Conservation (phyloP, 2,888 invertebrate species). For the Pollenia angustigena region DNA sequence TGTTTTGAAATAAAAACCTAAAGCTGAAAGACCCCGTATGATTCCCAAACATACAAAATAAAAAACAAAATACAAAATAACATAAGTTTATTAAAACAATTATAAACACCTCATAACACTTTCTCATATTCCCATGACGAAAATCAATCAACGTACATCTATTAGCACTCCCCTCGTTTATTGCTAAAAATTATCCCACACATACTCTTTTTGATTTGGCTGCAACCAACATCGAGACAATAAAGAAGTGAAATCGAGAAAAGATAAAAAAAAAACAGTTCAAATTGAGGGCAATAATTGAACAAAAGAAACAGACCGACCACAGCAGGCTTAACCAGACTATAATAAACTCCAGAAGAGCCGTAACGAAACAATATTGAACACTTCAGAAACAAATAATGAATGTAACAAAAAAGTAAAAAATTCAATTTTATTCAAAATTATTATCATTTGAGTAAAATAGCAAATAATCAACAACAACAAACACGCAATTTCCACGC, state of each 20-base stretch:
- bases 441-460: constrained; percentile 56
- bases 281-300: constrained; percentile 63
- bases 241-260: constrained; percentile 28
- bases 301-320: constrained; percentile 48
- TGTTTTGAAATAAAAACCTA: no score
- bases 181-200: constrained; percentile 50
- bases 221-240: constrained; percentile 13
- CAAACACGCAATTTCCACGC: constrained; percentile 56
- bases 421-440: constrained; percentile 42
- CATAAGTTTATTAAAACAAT: constrained; percentile 45
- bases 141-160: constrained; percentile 56
- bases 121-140: constrained; percentile 73
- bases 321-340: constrained; percentile 13
- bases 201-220: constrained; percentile 4
- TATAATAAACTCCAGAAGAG: constrained; percentile 66
- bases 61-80: not conserved
- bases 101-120: constrained; percentile 61
- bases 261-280: constrained; percentile 35
- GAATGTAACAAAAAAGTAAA: constrained; percentile 30
- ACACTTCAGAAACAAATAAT: constrained; percentile 72
- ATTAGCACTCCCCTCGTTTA: constrained; percentile 45
- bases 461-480: constrained; percentile 61
- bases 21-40: no score
- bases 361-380: constrained; percentile 76
- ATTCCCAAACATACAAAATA: not conserved